Percentiles rank a stretch among this genome's conserved stretches.
Evolutionary conservation across 2,797 vertebrate species (phyloP).

Genomic region (Tenualosa thibaudeaui): DNA sequence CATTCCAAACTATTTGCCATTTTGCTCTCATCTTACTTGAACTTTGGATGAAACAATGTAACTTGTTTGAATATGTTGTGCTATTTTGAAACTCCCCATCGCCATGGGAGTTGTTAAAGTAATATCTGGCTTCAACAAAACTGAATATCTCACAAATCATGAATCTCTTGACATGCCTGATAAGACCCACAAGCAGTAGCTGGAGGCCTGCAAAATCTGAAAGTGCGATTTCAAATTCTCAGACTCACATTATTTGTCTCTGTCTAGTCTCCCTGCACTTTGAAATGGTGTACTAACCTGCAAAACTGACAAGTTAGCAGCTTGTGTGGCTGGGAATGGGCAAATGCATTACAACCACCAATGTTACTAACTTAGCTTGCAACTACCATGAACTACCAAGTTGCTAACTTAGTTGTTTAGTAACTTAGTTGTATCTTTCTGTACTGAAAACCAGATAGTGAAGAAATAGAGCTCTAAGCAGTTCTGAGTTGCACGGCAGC

Average conservation of each 20-base stretch:
- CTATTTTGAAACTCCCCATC: background rate
- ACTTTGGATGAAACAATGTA: background rate
- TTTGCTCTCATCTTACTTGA: background rate
- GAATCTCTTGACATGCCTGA: background rate
- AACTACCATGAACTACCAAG: too few relatives aligned
- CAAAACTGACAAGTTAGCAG: background rate
- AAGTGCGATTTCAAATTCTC: background rate
- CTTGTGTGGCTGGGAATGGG: too few relatives aligned
- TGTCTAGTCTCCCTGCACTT: background rate
- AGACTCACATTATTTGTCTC: background rate
- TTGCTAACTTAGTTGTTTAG: too few relatives aligned
- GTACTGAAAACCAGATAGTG: too few relatives aligned
- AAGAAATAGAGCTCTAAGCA: too few relatives aligned
- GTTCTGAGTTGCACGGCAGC: too few relatives aligned
- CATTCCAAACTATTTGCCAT: background rate
- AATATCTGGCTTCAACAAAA: background rate
- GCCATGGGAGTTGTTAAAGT: background rate
- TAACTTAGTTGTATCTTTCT: too few relatives aligned
- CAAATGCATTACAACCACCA: too few relatives aligned
- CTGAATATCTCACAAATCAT: background rate
- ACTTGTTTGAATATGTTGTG: background rate
- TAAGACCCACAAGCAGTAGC: background rate
- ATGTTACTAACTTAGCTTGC: too few relatives aligned
- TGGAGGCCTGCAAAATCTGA: background rate
- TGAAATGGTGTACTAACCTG: background rate